Evolutionary conservation across 2,797 vertebrate species (phyloP).

Genomic region (Neosilurus mollespiculum): DNA sequence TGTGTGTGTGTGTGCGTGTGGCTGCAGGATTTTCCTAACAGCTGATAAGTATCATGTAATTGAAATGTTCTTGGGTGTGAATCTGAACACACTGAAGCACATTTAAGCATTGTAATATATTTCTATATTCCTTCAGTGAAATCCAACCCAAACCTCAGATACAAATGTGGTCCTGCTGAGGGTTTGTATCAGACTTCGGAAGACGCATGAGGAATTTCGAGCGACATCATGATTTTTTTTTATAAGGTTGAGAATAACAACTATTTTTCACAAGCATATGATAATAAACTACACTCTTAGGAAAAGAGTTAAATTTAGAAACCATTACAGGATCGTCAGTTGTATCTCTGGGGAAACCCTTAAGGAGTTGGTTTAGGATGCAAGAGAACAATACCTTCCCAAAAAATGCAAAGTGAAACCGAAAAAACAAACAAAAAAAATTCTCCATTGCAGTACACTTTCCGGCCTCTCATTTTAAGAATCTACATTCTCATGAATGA

Average conservation of each 20-base stretch:
- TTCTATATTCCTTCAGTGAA: background rate
- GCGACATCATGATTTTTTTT: constrained; percentile 21
- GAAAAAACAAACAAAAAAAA: too few species aligned
- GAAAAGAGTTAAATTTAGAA: background rate
- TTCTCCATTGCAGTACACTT: too few species aligned
- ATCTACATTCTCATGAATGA: too few species aligned
- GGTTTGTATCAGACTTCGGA: constrained; percentile 20
- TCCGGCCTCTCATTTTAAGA: too few species aligned
- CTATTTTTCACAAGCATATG: constrained; percentile 28
- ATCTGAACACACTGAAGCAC: background rate
- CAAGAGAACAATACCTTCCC: too few species aligned
- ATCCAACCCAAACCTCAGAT: constrained; percentile 23
- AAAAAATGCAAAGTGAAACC: too few species aligned
- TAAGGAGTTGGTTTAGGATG: background rate
- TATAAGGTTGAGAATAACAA: constrained; percentile 13
- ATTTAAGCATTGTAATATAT: background rate
- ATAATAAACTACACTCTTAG: background rate
- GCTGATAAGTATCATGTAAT: too few species aligned
- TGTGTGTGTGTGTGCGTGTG: too few species aligned
- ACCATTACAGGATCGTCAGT: background rate
- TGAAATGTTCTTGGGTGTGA: background rate
- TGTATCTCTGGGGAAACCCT: background rate
- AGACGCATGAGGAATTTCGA: constrained; percentile 40
- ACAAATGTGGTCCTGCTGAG: constrained; percentile 16
- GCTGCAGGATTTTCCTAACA: background rate